Evolutionary conservation across 37 sponge, comb jelly and placozoan genomes (phyloP).

Genomic region (Dysidea cf. avara): DNA sequence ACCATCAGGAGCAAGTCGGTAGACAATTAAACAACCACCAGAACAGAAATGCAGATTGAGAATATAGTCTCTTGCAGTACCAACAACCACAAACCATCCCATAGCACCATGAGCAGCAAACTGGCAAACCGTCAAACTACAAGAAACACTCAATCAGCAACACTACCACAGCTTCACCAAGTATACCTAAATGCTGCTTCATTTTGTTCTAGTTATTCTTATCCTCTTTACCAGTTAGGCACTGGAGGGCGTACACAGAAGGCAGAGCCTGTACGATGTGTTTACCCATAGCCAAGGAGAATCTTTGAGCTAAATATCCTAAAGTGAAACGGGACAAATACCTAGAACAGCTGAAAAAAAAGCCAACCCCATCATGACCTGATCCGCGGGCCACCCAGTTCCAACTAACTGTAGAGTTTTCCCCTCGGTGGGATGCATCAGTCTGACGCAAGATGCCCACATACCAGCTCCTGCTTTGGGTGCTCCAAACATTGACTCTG

Average conservation of each 20-base stretch:
- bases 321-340: too few species aligned
- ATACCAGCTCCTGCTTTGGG: conserved; percentile 90
- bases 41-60: conserved; percentile 69
- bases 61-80: conserved; percentile 73
- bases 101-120: conserved; percentile 71
- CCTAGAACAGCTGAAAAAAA: too few species aligned
- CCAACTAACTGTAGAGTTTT: conserved; percentile 83
- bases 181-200: conserved; percentile 96
- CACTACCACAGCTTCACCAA: too few species aligned
- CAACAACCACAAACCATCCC: conserved; percentile 91
- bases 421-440: conserved; percentile 92
- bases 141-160: not conserved
- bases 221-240: too few species aligned
- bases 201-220: conserved; percentile 96
- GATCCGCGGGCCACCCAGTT: too few species aligned
- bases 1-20: conserved; percentile 76
- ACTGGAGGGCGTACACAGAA: too few species aligned
- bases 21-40: conserved; percentile 79
- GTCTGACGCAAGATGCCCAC: conserved; percentile 92
- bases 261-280: too few species aligned
- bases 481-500: conserved; percentile 86
- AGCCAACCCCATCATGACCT: too few species aligned
- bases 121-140: conserved; percentile 80
- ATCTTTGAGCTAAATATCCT: too few species aligned
- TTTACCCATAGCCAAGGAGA: too few species aligned